phyloP scores from a whole-genome alignment of 2,888 invertebrate genomes.

The Athalia rosae region DNA sequence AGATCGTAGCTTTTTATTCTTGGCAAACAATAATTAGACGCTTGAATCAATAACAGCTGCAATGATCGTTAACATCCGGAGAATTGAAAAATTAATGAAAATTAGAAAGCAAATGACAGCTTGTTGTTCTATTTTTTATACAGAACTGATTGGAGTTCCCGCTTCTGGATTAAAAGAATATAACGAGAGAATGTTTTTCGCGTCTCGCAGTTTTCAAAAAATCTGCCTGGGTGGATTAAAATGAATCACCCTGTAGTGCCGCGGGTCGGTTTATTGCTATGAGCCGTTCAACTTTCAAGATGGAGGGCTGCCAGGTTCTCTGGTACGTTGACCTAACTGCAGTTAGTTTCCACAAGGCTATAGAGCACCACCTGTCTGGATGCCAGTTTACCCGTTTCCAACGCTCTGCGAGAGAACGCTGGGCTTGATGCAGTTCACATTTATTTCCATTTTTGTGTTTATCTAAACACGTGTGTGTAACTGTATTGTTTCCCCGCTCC shows the following conservation, averaged over 20 bases:
- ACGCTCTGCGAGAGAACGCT: background rate
- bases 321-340: conserved; percentile 42
- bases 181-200: background rate
- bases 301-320: conserved; percentile 25
- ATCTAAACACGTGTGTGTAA: background rate
- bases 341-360: conserved; percentile 30
- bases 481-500: background rate
- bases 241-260: background rate
- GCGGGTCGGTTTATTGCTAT: no score
- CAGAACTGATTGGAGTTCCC: no score
- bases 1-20: no score
- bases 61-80: no score
- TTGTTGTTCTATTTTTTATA: no score
- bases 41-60: no score
- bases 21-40: no score
- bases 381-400: conserved; percentile 7
- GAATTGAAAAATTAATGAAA: no score
- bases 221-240: background rate
- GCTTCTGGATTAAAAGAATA: no score
- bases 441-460: background rate
- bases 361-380: conserved; percentile 31
- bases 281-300: conserved; percentile 28
- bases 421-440: conserved; percentile 32
- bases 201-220: background rate
- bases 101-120: no score